Evolutionary conservation across 2,113 vertebrate genomes (phyloP), one percentile per base, ranked within the genome.

Genomic region (Tauraco erythrolophus): DNA sequence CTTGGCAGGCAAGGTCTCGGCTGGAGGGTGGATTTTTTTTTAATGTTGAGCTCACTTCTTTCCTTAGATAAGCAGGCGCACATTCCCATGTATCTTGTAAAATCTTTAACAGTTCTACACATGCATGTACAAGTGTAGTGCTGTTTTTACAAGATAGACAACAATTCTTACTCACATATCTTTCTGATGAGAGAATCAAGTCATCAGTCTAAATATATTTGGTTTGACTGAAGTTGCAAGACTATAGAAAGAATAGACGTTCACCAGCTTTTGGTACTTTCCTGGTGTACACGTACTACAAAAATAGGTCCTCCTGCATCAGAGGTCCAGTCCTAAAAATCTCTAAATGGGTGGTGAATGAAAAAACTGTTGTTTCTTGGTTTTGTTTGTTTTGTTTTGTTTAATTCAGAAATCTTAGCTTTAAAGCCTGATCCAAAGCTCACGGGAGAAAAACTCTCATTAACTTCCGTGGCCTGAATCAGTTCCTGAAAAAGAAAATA

Each of bases 131-230:
- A 98, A 96, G 96, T 65, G 85, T 54, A 57, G 74, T 48, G 33
- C 84, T 96, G 96, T 84, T 96, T 94, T 96, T 96, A 96, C 96
- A 97, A 96, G 95, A 84, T 24, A 96, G 77, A 93, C 90, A 96
- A 78, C 96, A 97, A 95, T 96, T 96, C 94, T 88, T 92, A 16
- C 88, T 89, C 79, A 9, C 95, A 95, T 97, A 95, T 96, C 96
- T 98, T 97, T 92, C 82, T 79, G 88, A 65, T 98, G 96, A 96
- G 94, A 90, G 80, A 95, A 97, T 96, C 58, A 88, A 97, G 92
- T 94, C 92, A 85, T 80, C 43, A 12, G 50, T 72, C 88, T 76
- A 82, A 57, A 92, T 88, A 65, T 89, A 76, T 75, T 96, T 94
- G 80, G 51, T 81, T 88, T 80, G 76, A 31, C 80, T 84, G 91